These are phyloP conservation scores for Hermaeophaga mercurialis DNA, from an alignment of 2,888 invertebrate genomes.

Conservation along the genomic window DNA sequence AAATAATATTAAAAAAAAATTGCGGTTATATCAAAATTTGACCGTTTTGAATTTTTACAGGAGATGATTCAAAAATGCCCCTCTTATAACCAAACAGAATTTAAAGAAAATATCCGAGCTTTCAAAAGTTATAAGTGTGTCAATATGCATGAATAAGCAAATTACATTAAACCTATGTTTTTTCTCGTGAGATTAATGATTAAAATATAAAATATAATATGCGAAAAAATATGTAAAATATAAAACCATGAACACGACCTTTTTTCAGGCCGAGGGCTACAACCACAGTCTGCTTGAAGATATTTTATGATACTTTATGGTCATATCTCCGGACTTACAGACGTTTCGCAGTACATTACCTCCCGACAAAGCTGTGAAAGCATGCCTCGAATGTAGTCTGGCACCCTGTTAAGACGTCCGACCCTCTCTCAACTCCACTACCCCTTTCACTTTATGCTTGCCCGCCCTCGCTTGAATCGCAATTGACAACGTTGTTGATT, in stretches of 20 bases:
- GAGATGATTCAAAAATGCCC: no score
- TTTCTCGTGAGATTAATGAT: no score
- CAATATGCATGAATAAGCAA: no score
- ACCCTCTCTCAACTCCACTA: constrained; percentile 4
- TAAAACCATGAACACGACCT: not conserved
- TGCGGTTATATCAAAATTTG: no score
- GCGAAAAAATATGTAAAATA: not conserved
- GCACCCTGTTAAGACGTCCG: constrained; percentile 46
- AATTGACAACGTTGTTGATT: constrained; percentile 7
- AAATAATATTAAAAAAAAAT: no score
- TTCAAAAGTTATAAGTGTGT: no score
- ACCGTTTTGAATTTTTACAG: no score
- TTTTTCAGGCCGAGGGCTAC: not conserved
- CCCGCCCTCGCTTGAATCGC: not conserved
- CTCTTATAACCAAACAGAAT: no score
- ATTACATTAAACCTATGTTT: no score
- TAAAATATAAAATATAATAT: no score
- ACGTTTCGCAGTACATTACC: constrained; percentile 51
- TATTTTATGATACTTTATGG: constrained; percentile 37
- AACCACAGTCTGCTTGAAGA: constrained; percentile 21
- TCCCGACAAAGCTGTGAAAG: constrained; percentile 48
- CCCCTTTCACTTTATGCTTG: constrained; percentile 7
- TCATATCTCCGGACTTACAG: constrained; percentile 45
- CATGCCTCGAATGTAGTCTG: constrained; percentile 45
- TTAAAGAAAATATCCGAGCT: no score